Base-by-base conservation (phyloP, 2,888 invertebrate genomes). In the Diarsia brunnea region DNA sequence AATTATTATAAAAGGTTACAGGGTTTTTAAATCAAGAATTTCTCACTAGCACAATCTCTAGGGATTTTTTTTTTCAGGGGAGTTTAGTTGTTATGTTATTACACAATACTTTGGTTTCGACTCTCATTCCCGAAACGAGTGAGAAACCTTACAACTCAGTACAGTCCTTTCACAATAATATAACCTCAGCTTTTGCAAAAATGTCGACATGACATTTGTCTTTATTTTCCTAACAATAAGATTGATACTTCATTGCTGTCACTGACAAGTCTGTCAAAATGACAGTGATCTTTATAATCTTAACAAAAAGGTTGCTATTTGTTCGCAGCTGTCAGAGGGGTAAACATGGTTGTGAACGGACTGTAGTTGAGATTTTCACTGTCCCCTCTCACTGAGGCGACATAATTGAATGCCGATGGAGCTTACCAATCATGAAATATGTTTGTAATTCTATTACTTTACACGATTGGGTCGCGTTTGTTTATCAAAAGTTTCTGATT, bases 351-450 rank as follows among this genome's bases (percentile, higher is more conserved):
- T 27, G 19, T 58, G 19, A 58, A 58, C 27, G 27, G 31, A 31
- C 31, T 60, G 86, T 86, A 84, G 75, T n/a, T 84, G 78, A 88
- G 89, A 90, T 89, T 90, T 90, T 89, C 89, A 84, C 81, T 86
- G 87, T 79, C 85, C 76, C 84, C 86, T 77, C 73, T 76, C 73
- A 78, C 75, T 84, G 88, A 82, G 21, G 86, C 88, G 89, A 76
- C 81, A 89, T 92, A 94, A 93, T 93, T 92, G 89, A 93, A 93
- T 92, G 75, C 87, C 89, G 84, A 73, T 89, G 87, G 86, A 94
- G 89, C 91, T 91, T 90, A 91, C 94, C 95, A 95, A 94, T 95
- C 94, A 94, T 92, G 93, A 94, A 95, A 95, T 94, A 92, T 92
- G 91, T 91, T 91, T 91, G 91, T 93, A 95, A 95, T 93, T 92